These are phyloP conservation scores for Paraplagusia blochii DNA, from an alignment of 2,113 vertebrate species.

Conservation along the genomic window DNA sequence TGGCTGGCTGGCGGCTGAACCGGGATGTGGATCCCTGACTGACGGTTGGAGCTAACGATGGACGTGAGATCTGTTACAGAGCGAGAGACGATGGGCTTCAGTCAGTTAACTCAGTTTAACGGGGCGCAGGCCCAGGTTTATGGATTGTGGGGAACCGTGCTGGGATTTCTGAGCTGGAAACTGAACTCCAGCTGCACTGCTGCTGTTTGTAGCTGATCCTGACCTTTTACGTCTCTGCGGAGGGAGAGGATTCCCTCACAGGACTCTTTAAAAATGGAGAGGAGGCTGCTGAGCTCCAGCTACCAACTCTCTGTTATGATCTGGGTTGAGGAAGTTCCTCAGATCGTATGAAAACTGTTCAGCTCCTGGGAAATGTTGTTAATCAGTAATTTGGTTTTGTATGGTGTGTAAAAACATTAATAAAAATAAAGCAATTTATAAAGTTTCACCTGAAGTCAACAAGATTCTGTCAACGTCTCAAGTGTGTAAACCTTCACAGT, in stretches of 20 bases:
- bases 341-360: neutral
- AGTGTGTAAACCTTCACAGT: too few species aligned
- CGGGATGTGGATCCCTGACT: conserved; percentile 86
- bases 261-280: conserved; percentile 23
- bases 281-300: conserved; percentile 15
- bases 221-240: conserved; percentile 56
- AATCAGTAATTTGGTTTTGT: too few species aligned
- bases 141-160: neutral
- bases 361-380: too few species aligned
- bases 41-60: conserved; percentile 88
- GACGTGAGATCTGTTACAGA: conserved; percentile 92
- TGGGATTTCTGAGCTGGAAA: conserved; percentile 7
- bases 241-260: conserved; percentile 25
- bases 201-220: conserved; percentile 36
- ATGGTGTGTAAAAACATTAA: too few species aligned
- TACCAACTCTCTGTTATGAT: conserved; percentile 19
- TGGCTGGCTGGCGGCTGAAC: conserved; percentile 87
- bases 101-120: conserved; percentile 37
- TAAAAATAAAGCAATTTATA: too few species aligned
- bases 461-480: too few species aligned
- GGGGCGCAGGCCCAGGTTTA: neutral
- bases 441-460: too few species aligned
- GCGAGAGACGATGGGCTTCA: conserved; percentile 67
- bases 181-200: conserved; percentile 9
- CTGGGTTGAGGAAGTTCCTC: too few species aligned